A percentile compares a stretch with the other conserved stretches of the same genome.
Conservation (phyloP, 2,888 invertebrate species). For the Sinotaia quadrata region DNA sequence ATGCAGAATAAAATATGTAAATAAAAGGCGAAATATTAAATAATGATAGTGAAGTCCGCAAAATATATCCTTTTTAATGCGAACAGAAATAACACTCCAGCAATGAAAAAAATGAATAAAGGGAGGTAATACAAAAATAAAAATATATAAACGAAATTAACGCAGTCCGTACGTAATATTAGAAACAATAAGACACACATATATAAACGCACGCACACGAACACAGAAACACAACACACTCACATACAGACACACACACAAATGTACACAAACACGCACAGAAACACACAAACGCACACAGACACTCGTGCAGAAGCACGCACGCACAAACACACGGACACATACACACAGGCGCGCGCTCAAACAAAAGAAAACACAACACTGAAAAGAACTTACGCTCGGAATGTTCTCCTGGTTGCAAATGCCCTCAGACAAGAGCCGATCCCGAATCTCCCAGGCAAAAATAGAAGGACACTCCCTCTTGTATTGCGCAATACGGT, state of each 20-base stretch:
- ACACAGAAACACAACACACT: slow-evolving; percentile 1
- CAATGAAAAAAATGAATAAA: too few species aligned
- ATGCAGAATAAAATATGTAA: too few species aligned
- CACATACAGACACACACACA: slow-evolving; percentile 10
- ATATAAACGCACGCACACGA: not conserved
- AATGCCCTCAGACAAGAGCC: slow-evolving; percentile 88
- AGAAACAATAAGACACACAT: slow-evolving; percentile 4
- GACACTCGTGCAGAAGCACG: slow-evolving; percentile 7
- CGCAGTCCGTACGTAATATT: too few species aligned
- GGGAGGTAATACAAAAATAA: too few species aligned
- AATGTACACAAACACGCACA: not conserved
- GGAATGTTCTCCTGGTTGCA: slow-evolving; percentile 85
- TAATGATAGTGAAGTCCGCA: too few species aligned
- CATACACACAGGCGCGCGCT: not conserved
- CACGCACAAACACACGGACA: slow-evolving; percentile 11
- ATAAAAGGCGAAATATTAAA: too few species aligned
- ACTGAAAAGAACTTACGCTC: slow-evolving; percentile 80
- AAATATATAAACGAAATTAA: not conserved
- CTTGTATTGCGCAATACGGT: slow-evolving; percentile 93
- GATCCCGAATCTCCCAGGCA: slow-evolving; percentile 96
- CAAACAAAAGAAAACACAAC: not conserved
- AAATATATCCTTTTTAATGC: too few species aligned
- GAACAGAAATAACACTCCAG: too few species aligned
- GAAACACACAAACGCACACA: slow-evolving; percentile 13
- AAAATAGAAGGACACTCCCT: slow-evolving; percentile 97